Evolutionary conservation across 2,797 vertebrate species (phyloP).

Genomic region (Sebastes melanostomus): DNA sequence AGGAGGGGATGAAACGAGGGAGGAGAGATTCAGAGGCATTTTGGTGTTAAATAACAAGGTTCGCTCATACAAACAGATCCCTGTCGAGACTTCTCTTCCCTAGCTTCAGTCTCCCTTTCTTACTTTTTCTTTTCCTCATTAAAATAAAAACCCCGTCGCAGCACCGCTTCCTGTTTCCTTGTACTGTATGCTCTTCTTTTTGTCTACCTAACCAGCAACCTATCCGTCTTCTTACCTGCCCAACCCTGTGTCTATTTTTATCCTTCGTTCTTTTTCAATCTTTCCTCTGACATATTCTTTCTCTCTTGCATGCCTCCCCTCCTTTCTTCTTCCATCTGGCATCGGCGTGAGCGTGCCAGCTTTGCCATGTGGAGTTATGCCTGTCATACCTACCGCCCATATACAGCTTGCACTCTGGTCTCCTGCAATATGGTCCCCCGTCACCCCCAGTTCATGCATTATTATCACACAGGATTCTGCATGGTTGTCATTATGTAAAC

Average conservation of each 20-base stretch:
- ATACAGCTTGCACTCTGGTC: conserved; percentile 70
- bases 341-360: conserved; percentile 54
- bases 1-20: conserved; percentile 18
- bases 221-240: conserved; percentile 26
- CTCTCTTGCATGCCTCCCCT: conserved; percentile 51
- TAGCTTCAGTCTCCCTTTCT: not conserved
- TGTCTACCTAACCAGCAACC: not conserved
- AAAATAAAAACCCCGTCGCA: not conserved
- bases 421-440: conserved; percentile 69
- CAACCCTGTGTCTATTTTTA: conserved; percentile 54
- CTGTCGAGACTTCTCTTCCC: not conserved
- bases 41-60: conserved; percentile 24
- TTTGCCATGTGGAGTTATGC: conserved; percentile 75
- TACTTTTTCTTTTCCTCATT: conserved; percentile 5
- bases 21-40: conserved; percentile 8
- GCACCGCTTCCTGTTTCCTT: conserved; percentile 8
- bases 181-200: not conserved
- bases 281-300: conserved; percentile 62
- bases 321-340: conserved; percentile 78
- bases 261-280: conserved; percentile 48
- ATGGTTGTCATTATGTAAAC: conserved; percentile 56
- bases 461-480: conserved; percentile 43
- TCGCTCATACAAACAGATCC: conserved; percentile 11
- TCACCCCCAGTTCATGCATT: conserved; percentile 52
- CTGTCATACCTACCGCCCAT: conserved; percentile 69